A percentile compares a stretch with the other conserved stretches of the same genome.
phyloP scores from a whole-genome alignment of 2,797 vertebrate genomes.

The Sciaenops ocellatus region DNA sequence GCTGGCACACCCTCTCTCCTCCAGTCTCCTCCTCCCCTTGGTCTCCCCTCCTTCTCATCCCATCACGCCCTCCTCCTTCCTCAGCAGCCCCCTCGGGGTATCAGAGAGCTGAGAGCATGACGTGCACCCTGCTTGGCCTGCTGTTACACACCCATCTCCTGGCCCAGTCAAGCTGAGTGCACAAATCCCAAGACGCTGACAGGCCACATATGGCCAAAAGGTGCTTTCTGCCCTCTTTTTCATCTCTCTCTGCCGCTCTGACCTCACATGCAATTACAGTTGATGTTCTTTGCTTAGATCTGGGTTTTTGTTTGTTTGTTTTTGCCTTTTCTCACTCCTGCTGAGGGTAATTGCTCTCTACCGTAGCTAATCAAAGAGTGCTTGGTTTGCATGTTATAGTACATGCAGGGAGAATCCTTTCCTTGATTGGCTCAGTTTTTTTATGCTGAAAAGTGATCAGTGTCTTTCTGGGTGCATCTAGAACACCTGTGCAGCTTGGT shows the following conservation, averaged over 20 bases:
- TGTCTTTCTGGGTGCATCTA: background rate
- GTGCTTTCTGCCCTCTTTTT: constrained; percentile 51
- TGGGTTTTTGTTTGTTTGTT: background rate
- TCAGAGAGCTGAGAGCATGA: constrained; percentile 51
- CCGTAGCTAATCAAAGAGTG: constrained; percentile 22
- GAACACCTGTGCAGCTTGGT: constrained; percentile 4
- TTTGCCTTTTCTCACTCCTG: background rate
- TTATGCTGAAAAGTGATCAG: background rate
- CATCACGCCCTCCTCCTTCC: constrained; percentile 33
- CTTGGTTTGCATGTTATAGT: constrained; percentile 33
- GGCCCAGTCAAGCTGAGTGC: constrained; percentile 49
- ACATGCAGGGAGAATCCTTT: constrained; percentile 2
- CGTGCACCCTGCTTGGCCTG: constrained; percentile 55
- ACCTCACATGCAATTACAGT: constrained; percentile 26
- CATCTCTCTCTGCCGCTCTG: background rate
- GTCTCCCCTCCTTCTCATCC: constrained; percentile 35
- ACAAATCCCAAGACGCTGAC: constrained; percentile 56
- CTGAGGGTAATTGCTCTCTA: background rate
- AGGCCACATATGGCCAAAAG: constrained; percentile 52
- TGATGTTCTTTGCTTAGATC: constrained; percentile 34
- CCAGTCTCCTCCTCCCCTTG: constrained; percentile 28
- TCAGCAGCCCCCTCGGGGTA: constrained; percentile 22
- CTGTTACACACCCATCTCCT: constrained; percentile 48
- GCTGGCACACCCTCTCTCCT: constrained; percentile 62
- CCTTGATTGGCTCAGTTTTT: constrained; percentile 13